phyloP scores from a whole-genome alignment of 2,888 invertebrate genomes.

The Cerceris ruficornis region DNA sequence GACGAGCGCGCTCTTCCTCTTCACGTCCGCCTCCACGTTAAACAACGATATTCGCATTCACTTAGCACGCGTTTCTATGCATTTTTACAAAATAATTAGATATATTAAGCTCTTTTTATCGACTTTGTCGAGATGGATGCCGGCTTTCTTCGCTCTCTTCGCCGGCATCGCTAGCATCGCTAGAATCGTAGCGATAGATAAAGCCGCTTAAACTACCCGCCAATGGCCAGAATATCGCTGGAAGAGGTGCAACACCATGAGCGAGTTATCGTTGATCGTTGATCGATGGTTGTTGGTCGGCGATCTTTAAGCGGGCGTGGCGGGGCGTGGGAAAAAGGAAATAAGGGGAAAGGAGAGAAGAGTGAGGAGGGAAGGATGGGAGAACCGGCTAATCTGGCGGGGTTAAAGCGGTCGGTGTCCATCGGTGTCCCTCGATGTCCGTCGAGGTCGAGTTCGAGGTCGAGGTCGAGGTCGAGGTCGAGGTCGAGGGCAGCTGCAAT shows the following conservation, averaged over 20 bases:
- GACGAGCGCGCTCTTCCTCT: slow-evolving; percentile 11
- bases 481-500: slow-evolving; percentile 2
- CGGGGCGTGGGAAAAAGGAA: too few relatives aligned
- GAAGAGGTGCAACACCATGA: too few relatives aligned
- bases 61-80: slow-evolving; percentile 8
- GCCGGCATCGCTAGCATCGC: too few relatives aligned
- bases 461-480: slow-evolving; percentile 29
- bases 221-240: too few relatives aligned
- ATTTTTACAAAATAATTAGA: slow-evolving; percentile 54
- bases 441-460: background rate
- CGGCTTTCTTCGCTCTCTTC: background rate
- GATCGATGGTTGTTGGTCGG: too few relatives aligned
- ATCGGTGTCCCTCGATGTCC: background rate
- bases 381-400: background rate
- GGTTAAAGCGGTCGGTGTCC: background rate
- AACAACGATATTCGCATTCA: slow-evolving; percentile 29
- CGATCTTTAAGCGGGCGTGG: too few relatives aligned
- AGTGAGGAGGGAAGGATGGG: background rate
- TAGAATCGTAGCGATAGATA: too few relatives aligned
- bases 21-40: background rate
- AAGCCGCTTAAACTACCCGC: too few relatives aligned
- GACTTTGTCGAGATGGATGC: slow-evolving; percentile 25
- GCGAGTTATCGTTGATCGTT: too few relatives aligned
- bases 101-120: slow-evolving; percentile 50
- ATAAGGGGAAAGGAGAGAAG: background rate